These are phyloP conservation scores for Ptychoptera albimana DNA, from an alignment of 2,888 invertebrate species.

Conservation along the genomic window DNA sequence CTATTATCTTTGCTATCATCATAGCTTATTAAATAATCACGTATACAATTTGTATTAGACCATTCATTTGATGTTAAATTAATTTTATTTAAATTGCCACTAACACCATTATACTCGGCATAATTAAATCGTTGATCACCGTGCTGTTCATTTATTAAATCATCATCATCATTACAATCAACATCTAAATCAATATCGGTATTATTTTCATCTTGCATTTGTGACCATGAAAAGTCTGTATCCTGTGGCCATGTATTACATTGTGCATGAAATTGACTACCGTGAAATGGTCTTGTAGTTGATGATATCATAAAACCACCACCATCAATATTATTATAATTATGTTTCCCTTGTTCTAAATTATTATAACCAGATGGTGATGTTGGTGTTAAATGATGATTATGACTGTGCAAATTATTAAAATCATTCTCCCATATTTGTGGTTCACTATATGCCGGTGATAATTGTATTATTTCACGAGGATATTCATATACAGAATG, in stretches of 20 bases:
- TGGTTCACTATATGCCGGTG: slow-evolving; percentile 14
- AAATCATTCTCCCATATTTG: slow-evolving; percentile 9
- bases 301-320: slow-evolving; percentile 14
- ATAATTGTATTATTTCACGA: slow-evolving; percentile 37
- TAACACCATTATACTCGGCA: not conserved
- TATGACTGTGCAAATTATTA: not conserved
- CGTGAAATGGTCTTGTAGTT: slow-evolving; percentile 14
- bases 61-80: slow-evolving; percentile 6
- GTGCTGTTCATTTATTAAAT: not conserved
- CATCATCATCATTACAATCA: not conserved
- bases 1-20: slow-evolving; percentile 6
- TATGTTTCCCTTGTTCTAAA: slow-evolving; percentile 4
- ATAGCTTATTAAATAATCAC: not conserved
- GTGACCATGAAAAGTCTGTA: slow-evolving; percentile 16
- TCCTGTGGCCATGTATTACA: slow-evolving; percentile 16
- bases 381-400: not conserved
- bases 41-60: not conserved
- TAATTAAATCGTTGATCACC: not conserved
- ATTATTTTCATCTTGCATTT: slow-evolving; percentile 10
- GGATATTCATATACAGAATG: slow-evolving; percentile 76
- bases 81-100: not conserved
- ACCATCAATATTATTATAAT: too few species aligned
- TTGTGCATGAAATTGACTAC: slow-evolving; percentile 12
- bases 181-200: not conserved
- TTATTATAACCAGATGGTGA: not conserved